phyloP scores from a whole-genome alignment of 2,113 vertebrate species.

The Caloenas nicobarica region DNA sequence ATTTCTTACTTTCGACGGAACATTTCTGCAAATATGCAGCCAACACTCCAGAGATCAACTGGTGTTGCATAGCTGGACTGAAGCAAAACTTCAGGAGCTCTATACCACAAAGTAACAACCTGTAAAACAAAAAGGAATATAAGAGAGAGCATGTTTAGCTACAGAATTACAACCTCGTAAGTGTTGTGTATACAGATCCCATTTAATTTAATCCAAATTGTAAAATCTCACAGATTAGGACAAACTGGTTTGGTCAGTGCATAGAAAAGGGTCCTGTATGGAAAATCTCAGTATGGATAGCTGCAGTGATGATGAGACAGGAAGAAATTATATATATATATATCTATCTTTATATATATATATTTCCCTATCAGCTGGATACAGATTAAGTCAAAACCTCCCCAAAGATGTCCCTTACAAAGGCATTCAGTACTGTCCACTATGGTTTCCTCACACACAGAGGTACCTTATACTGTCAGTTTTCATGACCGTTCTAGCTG shows the following conservation, averaged over 20 bases:
- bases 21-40: constrained; percentile 99
- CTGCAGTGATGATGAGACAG: neutral
- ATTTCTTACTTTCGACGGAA: constrained; percentile 93
- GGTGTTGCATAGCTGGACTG: constrained; percentile 98
- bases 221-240: neutral
- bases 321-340: neutral
- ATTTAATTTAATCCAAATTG: neutral
- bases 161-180: neutral
- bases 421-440: neutral
- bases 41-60: constrained; percentile 97
- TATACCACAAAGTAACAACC: constrained; percentile 98
- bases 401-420: neutral
- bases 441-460: neutral
- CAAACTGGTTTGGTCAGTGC: neutral
- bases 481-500: neutral
- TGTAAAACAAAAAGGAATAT: constrained; percentile 67
- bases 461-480: neutral
- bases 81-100: constrained; percentile 95
- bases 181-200: neutral
- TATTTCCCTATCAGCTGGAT: neutral
- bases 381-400: neutral
- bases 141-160: neutral
- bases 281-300: neutral
- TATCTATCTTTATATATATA: too few species aligned
- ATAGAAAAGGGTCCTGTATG: neutral